Base-by-base conservation (phyloP, 2,797 vertebrate species). In the Enteromius treurensis region DNA sequence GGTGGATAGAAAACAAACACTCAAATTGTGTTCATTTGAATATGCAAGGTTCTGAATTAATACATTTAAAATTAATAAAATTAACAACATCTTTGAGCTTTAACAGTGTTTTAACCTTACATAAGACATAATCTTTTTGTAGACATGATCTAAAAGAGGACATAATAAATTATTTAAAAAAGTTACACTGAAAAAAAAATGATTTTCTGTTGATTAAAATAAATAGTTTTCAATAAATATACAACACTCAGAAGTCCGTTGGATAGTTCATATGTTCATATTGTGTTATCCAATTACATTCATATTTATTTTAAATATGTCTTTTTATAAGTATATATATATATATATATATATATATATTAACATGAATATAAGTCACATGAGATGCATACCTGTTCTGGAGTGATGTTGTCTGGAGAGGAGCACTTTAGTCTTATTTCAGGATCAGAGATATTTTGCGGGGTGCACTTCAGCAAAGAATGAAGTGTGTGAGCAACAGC, bases 401-500 rank as follows among this genome's bases (percentile, higher is more conserved):
- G 86, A 58, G 87, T 87, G 76, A 94, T 86, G 69, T 86, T 84
- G 51, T 86, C 84, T 47, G 90, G 67, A 74, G 86, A 84, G 8
- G 82, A 89, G 60, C 93, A 94, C 29, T 83, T 83, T 45, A 85
- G 84, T 60, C 73, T 88, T 14, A 81, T 75, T 17, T 37, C 84
- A 80, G 74, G 55, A 17, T 83, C 23, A 34, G 81, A 62, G 23
- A 23, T 83, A 19, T 87, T 79, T 42, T 75, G 80, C 4, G 64
- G 6, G 58, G 83, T 84, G 83, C 93, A 95, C 15, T 82, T 86
- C 47, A 93, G 89, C 34, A 94, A 88, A 51, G 87, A 92, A 84
- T 94, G 94, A 32, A 94, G 88, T 23, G 93, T 91, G 40, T 95
- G 89, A 13, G 93, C 94, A 58, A 88, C 93, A 32, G 91, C 93